Percentiles rank a stretch among this genome's conserved stretches.
phyloP scores from a whole-genome alignment of 2,888 invertebrate species.

The Archips crataeganus region DNA sequence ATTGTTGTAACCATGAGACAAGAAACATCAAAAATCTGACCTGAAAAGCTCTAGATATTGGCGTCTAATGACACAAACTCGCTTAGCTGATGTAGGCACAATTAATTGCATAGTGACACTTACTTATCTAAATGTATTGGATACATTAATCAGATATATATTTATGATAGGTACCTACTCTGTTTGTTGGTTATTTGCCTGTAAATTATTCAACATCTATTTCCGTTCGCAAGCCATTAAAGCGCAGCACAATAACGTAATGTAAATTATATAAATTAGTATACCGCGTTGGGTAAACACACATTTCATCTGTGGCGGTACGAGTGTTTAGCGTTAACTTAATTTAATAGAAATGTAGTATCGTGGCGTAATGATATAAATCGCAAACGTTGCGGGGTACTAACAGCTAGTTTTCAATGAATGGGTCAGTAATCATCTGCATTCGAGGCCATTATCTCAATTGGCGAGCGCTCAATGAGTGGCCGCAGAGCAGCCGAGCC shows the following conservation, averaged over 20 bases:
- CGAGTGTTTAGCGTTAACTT: slow-evolving; percentile 69
- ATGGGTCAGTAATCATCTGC: slow-evolving; percentile 83
- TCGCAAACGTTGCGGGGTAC: slow-evolving; percentile 62
- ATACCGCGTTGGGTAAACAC: slow-evolving; percentile 57
- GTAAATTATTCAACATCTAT: slow-evolving; percentile 34
- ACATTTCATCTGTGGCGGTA: slow-evolving; percentile 53
- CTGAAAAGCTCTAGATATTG: neutral
- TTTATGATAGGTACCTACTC: slow-evolving; percentile 7
- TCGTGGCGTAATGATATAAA: slow-evolving; percentile 64
- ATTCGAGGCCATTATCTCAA: slow-evolving; percentile 84
- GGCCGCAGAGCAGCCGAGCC: slow-evolving; percentile 50
- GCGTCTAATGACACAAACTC: neutral
- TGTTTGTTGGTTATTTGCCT: slow-evolving; percentile 29
- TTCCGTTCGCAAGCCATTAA: slow-evolving; percentile 44
- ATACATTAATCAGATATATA: slow-evolving; percentile 15
- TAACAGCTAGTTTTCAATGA: slow-evolving; percentile 78
- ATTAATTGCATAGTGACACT: neutral
- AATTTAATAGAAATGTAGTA: slow-evolving; percentile 64
- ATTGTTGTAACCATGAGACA: neutral
- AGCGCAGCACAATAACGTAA: slow-evolving; percentile 43
- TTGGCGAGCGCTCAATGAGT: slow-evolving; percentile 80
- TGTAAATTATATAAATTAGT: slow-evolving; percentile 52
- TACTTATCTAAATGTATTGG: neutral
- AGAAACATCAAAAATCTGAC: slow-evolving; percentile 14
- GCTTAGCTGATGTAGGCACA: neutral